phyloP scores from a whole-genome alignment of 2,113 vertebrate genomes.

The Planiliza haematocheilus region DNA sequence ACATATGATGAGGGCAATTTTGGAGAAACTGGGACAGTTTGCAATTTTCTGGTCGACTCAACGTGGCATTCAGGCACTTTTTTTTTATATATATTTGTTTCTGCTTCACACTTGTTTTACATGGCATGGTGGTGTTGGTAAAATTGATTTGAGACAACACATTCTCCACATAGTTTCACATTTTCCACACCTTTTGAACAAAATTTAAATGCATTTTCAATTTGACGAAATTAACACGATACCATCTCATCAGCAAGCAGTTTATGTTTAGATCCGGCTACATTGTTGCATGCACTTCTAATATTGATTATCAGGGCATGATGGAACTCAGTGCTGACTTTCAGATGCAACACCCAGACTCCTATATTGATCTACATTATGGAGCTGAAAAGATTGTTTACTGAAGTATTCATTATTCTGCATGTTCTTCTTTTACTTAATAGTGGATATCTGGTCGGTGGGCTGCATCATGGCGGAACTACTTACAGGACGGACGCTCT shows the following conservation, averaged over 20 bases:
- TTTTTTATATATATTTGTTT: constrained; percentile 9
- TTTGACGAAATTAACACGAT: too few species aligned
- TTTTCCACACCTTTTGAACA: too few species aligned
- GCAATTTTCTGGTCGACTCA: constrained; percentile 26
- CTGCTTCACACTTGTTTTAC: background rate
- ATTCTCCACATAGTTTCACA: background rate
- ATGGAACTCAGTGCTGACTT: too few species aligned
- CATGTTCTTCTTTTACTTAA: constrained; percentile 52
- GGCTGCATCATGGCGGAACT: constrained; percentile 99
- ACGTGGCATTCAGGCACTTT: background rate
- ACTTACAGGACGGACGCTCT: constrained; percentile 95
- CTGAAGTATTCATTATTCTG: constrained; percentile 3
- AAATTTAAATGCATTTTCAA: too few species aligned
- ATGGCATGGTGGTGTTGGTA: background rate
- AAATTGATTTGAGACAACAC: background rate
- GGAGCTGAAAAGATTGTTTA: background rate
- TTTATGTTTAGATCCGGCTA: too few species aligned
- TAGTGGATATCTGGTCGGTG: constrained; percentile 99
- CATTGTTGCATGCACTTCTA: too few species aligned
- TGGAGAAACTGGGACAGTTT: constrained; percentile 33
- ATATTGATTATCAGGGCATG: too few species aligned
- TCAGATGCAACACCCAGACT: background rate
- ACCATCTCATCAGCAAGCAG: too few species aligned
- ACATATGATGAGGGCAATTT: constrained; percentile 15
- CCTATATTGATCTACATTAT: background rate